These are phyloP conservation scores for Passer domesticus DNA, from an alignment of 2,113 vertebrate genomes.

Conservation along the genomic window DNA sequence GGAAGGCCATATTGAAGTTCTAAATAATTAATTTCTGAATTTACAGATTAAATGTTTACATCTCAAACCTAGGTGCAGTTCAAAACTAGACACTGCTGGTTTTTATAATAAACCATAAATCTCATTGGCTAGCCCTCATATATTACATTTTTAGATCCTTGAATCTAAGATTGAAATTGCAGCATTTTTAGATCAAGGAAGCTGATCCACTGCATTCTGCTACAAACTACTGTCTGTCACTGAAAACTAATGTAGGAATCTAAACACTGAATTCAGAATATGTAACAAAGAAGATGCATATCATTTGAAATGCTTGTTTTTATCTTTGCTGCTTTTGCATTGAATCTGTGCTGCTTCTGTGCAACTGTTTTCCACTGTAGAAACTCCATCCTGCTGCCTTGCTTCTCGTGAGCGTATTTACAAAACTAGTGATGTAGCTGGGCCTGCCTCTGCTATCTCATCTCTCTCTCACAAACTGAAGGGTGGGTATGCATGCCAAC, in stretches of 20 bases:
- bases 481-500: constrained; percentile 91
- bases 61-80: not conserved
- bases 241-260: not conserved
- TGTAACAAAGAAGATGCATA: constrained; percentile 3
- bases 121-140: not conserved
- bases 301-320: constrained; percentile 75
- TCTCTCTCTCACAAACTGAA: constrained; percentile 95
- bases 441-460: constrained; percentile 92
- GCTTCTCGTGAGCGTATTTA: constrained; percentile 94
- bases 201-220: fast-evolving
- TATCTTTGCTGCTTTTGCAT: constrained; percentile 79
- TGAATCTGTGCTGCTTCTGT: constrained; percentile 91
- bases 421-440: constrained; percentile 91
- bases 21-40: not conserved
- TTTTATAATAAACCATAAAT: not conserved
- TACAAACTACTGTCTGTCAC: not conserved
- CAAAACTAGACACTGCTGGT: not conserved
- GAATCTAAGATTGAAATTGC: not conserved
- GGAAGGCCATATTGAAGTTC: not conserved
- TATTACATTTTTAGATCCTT: not conserved
- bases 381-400: constrained; percentile 94
- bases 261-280: not conserved
- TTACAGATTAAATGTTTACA: not conserved
- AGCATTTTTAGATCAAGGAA: not conserved
- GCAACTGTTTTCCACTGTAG: constrained; percentile 94